Percentiles rank a stretch among this genome's conserved stretches.
Conservation (phyloP, 2,888 invertebrate species). For the Heliothis peltigera region DNA sequence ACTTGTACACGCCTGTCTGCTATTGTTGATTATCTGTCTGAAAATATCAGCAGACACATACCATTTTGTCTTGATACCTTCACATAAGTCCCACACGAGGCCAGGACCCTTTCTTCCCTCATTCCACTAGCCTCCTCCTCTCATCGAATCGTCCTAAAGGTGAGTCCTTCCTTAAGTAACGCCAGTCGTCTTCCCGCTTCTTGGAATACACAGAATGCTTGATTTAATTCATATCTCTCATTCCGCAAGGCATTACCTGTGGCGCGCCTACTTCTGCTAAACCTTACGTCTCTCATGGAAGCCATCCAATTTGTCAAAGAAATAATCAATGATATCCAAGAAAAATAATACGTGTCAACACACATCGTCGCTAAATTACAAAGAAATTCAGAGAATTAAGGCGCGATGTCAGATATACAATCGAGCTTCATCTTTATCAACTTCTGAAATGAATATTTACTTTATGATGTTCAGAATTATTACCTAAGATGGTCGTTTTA, state of each 20-base stretch:
- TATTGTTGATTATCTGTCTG: background rate
- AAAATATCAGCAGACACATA: background rate
- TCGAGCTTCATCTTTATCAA: background rate
- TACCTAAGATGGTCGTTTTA: background rate
- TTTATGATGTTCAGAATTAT: slow-evolving; percentile 3
- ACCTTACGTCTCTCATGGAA: background rate
- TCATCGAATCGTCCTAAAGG: too few species aligned
- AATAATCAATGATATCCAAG: background rate
- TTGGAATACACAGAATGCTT: too few species aligned
- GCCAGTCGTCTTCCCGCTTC: too few species aligned
- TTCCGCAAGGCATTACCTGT: too few species aligned
- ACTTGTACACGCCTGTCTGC: background rate
- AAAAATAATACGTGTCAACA: too few species aligned
- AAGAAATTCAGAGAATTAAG: too few species aligned
- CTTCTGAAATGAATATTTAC: slow-evolving; percentile 16
- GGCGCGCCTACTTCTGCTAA: background rate
- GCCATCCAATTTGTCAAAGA: background rate
- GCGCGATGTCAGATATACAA: background rate
- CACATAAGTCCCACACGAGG: too few species aligned
- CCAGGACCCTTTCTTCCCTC: too few species aligned
- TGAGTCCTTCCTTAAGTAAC: too few species aligned
- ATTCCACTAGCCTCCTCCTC: too few species aligned
- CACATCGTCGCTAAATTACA: too few species aligned
- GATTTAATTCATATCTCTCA: too few species aligned
- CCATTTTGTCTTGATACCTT: background rate